Evolutionary conservation across 2,797 vertebrate genomes (phyloP), one percentile per base, ranked within the genome.

Genomic region (Sardinella longiceps): DNA sequence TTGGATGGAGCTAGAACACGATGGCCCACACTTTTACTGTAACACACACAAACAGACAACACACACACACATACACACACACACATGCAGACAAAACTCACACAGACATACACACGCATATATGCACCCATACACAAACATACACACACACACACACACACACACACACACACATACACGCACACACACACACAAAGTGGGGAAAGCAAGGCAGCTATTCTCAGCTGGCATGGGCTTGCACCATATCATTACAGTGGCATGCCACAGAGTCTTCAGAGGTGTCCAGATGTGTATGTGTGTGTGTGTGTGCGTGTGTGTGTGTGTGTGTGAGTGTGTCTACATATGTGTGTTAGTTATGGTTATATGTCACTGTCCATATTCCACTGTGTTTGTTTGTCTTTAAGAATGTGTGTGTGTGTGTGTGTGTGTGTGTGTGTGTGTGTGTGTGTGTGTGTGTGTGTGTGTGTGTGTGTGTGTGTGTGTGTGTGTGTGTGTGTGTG

Each of bases 131-230:
- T n/a, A 63, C 58, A 63, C 58, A 63, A n/a, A 28, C 58, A 63
- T n/a, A 63, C 58, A 2, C 56, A n/a, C 18, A 23, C 53, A 23
- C 53, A 2, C 53, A 0, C 53, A 23, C 53, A 23, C 53, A 5
- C 18, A 10, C n/a, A 30, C 58, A 25, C 10, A 63, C n/a, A 25
- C 58, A 63, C 25, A 63, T 5, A 66, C 60, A 66, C 60, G 30
- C 48, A 60, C 81, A 80, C 74, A 80, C 70, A 85, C 66, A 84
- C 56, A 84, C 80, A 84, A 11, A 66, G 30, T 60, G n/a, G 23
- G 56, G 56, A 60, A 9, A 60, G 56, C n/a, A 10, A 60, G 58
- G n/a, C 60, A 63, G 60, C 60, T 63, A 63, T 63, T 63, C 60
- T 63, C 25, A 63, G 60, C 60, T 63, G 60, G 60, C 25, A 63